Percentiles rank a stretch among this genome's conserved stretches.
Evolutionary conservation across 2,888 invertebrate species (phyloP).

Genomic region (Callinectes sapidus): DNA sequence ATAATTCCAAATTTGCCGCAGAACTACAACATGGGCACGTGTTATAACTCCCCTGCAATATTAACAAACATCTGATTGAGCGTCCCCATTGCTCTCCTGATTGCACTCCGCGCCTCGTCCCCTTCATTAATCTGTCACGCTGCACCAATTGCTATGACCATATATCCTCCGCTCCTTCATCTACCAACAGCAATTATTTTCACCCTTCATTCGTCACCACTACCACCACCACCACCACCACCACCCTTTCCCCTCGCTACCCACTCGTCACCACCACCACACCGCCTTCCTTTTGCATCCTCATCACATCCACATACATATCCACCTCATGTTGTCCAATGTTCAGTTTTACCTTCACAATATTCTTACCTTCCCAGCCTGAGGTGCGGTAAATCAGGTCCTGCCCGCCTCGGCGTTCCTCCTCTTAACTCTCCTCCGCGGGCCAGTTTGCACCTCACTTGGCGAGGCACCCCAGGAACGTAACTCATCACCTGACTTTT

Average conservation of each 20-base stretch:
- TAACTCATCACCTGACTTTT: slow-evolving; percentile 37
- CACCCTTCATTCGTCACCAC: background rate
- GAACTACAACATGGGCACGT: background rate
- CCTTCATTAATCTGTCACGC: slow-evolving; percentile 4
- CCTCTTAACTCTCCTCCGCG: slow-evolving; percentile 12
- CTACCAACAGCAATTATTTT: background rate
- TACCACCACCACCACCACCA: background rate
- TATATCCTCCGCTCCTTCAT: background rate
- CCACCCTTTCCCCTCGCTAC: background rate
- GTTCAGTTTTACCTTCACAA: background rate
- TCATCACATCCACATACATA: slow-evolving; percentile 20
- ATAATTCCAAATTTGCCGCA: background rate
- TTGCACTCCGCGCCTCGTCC: background rate
- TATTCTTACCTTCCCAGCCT: background rate
- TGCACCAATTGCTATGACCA: background rate
- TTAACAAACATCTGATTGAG: background rate
- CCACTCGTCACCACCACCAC: background rate
- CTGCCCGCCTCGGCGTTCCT: background rate
- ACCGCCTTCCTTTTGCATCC: background rate
- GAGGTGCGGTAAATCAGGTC: slow-evolving; percentile 8
- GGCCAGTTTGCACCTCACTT: slow-evolving; percentile 31
- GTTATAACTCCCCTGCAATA: background rate
- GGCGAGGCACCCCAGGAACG: slow-evolving; percentile 9
- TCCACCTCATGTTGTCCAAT: background rate
- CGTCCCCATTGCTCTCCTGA: background rate